These are phyloP conservation scores for Polyergus mexicanus DNA, from an alignment of 1,140 invertebrate species.

Conservation along the genomic window DNA sequence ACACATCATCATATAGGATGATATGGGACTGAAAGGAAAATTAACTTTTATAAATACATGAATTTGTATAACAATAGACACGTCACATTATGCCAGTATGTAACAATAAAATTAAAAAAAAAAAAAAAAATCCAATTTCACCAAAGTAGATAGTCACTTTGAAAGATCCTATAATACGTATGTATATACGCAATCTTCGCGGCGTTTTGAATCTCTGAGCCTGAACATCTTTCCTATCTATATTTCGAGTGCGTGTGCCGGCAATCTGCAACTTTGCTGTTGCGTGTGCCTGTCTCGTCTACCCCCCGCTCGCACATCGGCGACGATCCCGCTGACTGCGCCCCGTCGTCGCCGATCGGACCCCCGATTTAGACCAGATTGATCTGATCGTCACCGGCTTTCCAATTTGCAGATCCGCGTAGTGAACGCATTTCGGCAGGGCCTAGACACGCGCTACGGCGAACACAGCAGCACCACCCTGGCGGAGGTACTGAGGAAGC, in stretches of 20 bases:
- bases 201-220: slow-evolving; percentile 49
- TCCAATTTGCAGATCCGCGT: slow-evolving; percentile 96
- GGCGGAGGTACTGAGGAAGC: slow-evolving; percentile 96
- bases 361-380: slow-evolving; percentile 2
- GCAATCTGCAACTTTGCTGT: slow-evolving; percentile 61
- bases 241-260: slow-evolving; percentile 56
- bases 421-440: slow-evolving; percentile 99
- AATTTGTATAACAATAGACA: too few relatives aligned
- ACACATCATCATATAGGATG: too few relatives aligned
- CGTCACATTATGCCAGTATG: too few relatives aligned
- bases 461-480: slow-evolving; percentile 96
- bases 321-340: neutral
- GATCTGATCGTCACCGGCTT: slow-evolving; percentile 62
- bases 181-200: slow-evolving; percentile 26
- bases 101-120: too few relatives aligned
- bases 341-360: slow-evolving; percentile 41
- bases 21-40: too few relatives aligned
- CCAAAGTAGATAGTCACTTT: too few relatives aligned
- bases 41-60: too few relatives aligned
- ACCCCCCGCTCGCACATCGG: neutral
- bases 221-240: slow-evolving; percentile 48
- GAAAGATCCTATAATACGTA: neutral
- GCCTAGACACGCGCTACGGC: slow-evolving; percentile 97
- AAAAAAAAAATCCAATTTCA: too few relatives aligned
- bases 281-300: slow-evolving; percentile 57